Conservation (phyloP, 2,113 vertebrate genomes). For the Syngnathoides biaculeatus region DNA sequence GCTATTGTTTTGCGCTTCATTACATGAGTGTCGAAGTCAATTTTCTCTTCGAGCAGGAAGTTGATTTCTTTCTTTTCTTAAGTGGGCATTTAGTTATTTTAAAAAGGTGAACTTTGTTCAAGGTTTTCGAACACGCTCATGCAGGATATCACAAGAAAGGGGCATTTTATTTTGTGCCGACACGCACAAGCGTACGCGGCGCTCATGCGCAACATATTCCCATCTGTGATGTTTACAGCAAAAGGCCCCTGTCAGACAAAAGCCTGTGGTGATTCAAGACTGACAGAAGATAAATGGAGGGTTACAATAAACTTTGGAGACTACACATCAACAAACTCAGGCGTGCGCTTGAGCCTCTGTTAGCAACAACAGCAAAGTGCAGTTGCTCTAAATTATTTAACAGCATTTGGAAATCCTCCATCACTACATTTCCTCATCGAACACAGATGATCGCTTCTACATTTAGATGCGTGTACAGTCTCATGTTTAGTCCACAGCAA, state of each 20-base stretch:
- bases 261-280: constrained; percentile 37
- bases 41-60: constrained; percentile 39
- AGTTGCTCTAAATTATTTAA: constrained; percentile 66
- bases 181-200: background rate
- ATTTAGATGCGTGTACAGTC: constrained; percentile 6
- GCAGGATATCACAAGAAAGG: constrained; percentile 10
- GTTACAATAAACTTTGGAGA: constrained; percentile 31
- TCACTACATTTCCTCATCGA: constrained; percentile 40
- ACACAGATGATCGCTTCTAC: constrained; percentile 8
- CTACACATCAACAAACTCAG: constrained; percentile 24
- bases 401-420: constrained; percentile 52
- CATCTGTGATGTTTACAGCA: constrained; percentile 10
- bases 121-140: constrained; percentile 16
- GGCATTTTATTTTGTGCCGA: background rate
- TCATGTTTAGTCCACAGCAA: constrained; percentile 16
- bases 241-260: background rate
- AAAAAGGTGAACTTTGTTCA: constrained; percentile 32
- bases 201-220: background rate
- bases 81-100: constrained; percentile 26
- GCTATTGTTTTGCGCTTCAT: constrained; percentile 44
- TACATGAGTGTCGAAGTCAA: constrained; percentile 18
- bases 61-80: constrained; percentile 24
- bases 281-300: constrained; percentile 40
- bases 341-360: constrained; percentile 27
- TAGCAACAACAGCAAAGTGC: constrained; percentile 43